Percentiles rank a stretch among this genome's conserved stretches.
Conservation (phyloP, 1,140 invertebrate genomes). For the Idris sp. region DNA sequence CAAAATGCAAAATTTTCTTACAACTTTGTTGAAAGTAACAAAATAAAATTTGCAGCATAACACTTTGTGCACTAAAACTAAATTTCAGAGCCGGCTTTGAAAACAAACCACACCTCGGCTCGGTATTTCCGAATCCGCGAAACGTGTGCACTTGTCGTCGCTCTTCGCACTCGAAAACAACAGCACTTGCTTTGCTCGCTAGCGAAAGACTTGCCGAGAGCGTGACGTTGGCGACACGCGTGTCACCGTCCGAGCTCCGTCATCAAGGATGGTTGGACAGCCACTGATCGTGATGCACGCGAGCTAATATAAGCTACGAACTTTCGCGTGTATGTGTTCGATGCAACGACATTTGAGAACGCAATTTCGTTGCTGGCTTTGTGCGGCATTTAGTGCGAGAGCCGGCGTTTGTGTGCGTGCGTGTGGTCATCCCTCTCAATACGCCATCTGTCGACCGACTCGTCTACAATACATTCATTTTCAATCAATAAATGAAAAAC, state of each 20-base stretch:
- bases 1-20: too few relatives aligned
- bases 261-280: constrained; percentile 66
- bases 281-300: constrained; percentile 66
- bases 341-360: constrained; percentile 25
- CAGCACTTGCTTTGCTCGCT: constrained; percentile 33
- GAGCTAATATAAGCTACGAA: constrained; percentile 65
- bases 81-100: too few relatives aligned
- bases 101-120: too few relatives aligned
- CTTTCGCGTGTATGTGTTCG: constrained; percentile 53
- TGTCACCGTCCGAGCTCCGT: constrained; percentile 54
- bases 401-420: too few relatives aligned
- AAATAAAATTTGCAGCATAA: too few relatives aligned
- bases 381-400: constrained; percentile 19
- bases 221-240: constrained; percentile 43
- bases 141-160: constrained; percentile 17
- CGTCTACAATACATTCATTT: too few relatives aligned
- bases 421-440: too few relatives aligned
- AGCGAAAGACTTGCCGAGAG: constrained; percentile 29
- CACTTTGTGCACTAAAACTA: too few relatives aligned
- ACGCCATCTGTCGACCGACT: too few relatives aligned
- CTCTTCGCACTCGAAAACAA: constrained; percentile 29
- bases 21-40: too few relatives aligned
- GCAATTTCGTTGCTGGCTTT: constrained; percentile 33
- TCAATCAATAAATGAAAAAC: too few relatives aligned
- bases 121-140: too few relatives aligned